phyloP scores from a whole-genome alignment of 2,888 invertebrate genomes.

The Leptinotarsa haldemani region DNA sequence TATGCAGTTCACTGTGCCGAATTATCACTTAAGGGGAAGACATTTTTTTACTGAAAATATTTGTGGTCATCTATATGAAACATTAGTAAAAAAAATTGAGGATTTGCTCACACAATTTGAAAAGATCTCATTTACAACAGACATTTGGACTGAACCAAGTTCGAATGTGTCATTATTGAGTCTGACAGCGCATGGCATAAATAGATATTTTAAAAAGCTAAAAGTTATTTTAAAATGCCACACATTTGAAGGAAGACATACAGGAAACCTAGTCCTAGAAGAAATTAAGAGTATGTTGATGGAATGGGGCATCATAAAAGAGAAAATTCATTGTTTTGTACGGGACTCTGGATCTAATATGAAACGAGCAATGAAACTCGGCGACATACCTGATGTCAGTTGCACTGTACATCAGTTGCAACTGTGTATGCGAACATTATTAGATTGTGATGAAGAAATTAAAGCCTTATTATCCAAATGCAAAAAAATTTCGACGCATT shows the following conservation, averaged over 20 bases:
- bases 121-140: no score
- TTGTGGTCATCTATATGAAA: neutral
- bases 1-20: neutral
- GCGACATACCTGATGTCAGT: no score
- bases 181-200: neutral
- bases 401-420: no score
- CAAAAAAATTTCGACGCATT: no score
- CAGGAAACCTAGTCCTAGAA: neutral
- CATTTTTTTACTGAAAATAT: neutral
- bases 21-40: neutral
- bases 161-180: neutral
- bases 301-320: neutral
- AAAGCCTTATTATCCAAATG: no score
- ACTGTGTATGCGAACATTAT: no score
- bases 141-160: neutral
- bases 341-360: neutral
- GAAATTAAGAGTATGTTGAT: neutral
- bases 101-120: no score
- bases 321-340: neutral
- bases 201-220: neutral
- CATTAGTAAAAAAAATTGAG: neutral
- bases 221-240: neutral
- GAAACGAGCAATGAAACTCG: neutral
- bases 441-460: no score
- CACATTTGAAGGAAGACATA: neutral